Conservation (phyloP, 2,888 invertebrate species). For the Muscina levida region DNA sequence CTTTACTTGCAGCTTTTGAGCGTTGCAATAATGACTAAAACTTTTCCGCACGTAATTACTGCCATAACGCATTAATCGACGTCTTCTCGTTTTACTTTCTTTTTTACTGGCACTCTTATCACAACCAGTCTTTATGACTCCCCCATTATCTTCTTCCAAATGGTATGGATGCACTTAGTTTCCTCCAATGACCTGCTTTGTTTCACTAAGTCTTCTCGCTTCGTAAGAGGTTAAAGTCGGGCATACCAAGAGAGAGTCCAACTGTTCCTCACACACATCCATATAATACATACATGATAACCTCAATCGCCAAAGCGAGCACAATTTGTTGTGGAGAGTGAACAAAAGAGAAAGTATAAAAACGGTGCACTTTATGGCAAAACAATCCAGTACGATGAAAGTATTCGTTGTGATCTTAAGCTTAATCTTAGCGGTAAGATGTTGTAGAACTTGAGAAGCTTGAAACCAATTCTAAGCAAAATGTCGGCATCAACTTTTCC, state of each 20-base stretch:
- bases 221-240: not conserved
- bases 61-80: no score
- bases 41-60: no score
- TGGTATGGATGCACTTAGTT: no score
- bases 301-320: not conserved
- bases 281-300: slow-evolving; percentile 2
- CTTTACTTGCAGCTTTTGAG: no score
- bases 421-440: slow-evolving; percentile 66
- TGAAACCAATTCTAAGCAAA: no score
- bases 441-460: not conserved
- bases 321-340: slow-evolving; percentile 2
- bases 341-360: slow-evolving; percentile 59
- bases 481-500: not conserved
- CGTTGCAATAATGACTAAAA: no score
- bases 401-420: slow-evolving; percentile 66
- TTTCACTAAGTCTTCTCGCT: not conserved
- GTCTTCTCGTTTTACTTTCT: no score
- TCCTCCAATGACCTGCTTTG: no score
- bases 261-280: slow-evolving; percentile 3
- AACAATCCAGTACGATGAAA: slow-evolving; percentile 69
- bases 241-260: not conserved
- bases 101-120: no score
- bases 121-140: no score
- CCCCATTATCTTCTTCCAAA: no score
- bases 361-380: slow-evolving; percentile 43